phyloP scores from a whole-genome alignment of 2,113 vertebrate genomes.

The Periophthalmus modestus region DNA sequence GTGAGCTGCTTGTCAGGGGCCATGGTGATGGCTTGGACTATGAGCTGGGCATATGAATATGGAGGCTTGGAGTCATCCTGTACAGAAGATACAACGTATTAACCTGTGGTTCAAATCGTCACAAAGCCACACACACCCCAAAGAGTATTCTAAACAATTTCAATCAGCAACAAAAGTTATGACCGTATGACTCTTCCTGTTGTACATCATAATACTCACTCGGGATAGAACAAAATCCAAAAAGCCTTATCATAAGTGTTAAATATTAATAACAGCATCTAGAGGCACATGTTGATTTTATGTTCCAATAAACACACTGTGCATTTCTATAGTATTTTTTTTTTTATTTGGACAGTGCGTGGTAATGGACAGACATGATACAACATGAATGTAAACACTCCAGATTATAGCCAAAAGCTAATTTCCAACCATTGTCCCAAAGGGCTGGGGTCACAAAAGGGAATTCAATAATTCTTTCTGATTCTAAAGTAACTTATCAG shows the following conservation, averaged over 20 bases:
- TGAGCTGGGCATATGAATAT: conserved; percentile 95
- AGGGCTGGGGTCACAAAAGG: too few relatives aligned
- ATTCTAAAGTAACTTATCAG: background rate
- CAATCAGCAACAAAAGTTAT: conserved; percentile 32
- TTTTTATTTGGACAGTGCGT: too few relatives aligned
- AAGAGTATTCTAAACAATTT: conserved; percentile 53
- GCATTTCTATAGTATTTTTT: too few relatives aligned
- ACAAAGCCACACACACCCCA: conserved; percentile 20
- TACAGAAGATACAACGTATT: background rate
- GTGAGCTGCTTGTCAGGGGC: conserved; percentile 95
- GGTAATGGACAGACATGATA: too few relatives aligned
- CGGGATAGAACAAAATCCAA: background rate
- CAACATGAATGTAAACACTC: too few relatives aligned
- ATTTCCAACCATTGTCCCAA: too few relatives aligned
- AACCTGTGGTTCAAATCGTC: background rate
- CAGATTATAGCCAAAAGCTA: too few relatives aligned
- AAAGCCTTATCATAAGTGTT: background rate
- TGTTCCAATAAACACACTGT: too few relatives aligned
- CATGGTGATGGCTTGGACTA: conserved; percentile 96
- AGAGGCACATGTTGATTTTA: too few relatives aligned
- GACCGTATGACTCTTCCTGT: background rate
- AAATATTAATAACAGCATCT: background rate
- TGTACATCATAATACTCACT: background rate
- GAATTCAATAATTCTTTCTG: background rate
- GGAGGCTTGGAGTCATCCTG: conserved; percentile 97